phyloP scores from a whole-genome alignment of 2,888 invertebrate genomes.

The Cylindroiulus punctatus region DNA sequence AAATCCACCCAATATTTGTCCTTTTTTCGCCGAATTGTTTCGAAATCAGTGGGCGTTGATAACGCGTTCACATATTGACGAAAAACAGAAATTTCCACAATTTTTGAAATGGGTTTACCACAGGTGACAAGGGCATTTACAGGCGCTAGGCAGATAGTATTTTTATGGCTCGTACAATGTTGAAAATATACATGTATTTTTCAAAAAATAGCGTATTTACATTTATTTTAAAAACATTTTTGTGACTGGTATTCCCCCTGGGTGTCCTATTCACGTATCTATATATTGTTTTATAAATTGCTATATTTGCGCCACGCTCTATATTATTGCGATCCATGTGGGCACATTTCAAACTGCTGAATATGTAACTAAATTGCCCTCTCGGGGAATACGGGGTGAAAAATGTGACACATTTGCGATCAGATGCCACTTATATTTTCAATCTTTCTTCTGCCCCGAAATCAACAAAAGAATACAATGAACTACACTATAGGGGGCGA shows the following conservation, averaged over 20 bases:
- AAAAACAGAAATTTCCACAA: background rate
- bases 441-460: background rate
- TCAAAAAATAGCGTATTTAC: background rate
- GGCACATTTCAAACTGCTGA: conserved; percentile 9
- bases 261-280: background rate
- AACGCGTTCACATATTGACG: background rate
- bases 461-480: background rate
- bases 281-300: conserved; percentile 18
- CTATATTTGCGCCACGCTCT: background rate
- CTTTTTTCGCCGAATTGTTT: background rate
- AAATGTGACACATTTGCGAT: background rate
- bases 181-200: background rate
- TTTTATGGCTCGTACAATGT: background rate
- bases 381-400: background rate
- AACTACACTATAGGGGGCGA: too few relatives aligned
- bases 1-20: background rate
- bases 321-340: conserved; percentile 5
- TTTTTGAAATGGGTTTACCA: background rate
- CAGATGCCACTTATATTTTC: conserved; percentile 4
- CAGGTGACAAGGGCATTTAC: background rate
- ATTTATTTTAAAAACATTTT: background rate
- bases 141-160: background rate
- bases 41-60: background rate
- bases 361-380: conserved; percentile 10
- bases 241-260: background rate